Evolutionary conservation across 2,888 invertebrate genomes (phyloP).

Genomic region (Pseudeuparius sepicola): DNA sequence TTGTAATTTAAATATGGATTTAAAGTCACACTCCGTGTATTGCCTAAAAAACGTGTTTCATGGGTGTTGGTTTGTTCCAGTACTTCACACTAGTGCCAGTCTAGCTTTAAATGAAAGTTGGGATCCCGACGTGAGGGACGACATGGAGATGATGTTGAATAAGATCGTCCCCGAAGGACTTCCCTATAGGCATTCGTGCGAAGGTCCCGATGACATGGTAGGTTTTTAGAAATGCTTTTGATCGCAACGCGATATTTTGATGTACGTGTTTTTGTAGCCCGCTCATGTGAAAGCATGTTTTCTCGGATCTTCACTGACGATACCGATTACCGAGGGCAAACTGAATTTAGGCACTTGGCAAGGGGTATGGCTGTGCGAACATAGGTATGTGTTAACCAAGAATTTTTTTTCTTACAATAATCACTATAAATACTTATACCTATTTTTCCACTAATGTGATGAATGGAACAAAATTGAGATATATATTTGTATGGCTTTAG

Average conservation of each 20-base stretch:
- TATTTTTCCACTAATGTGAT: too few species aligned
- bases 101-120: constrained; percentile 95
- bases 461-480: too few species aligned
- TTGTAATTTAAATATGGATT: too few species aligned
- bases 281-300: constrained; percentile 97
- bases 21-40: too few species aligned
- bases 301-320: constrained; percentile 87
- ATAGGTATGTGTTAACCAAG: too few species aligned
- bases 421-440: too few species aligned
- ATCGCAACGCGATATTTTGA: too few species aligned
- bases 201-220: constrained; percentile 98
- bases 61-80: constrained; percentile 49
- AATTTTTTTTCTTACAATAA: too few species aligned
- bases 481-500: too few species aligned
- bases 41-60: too few species aligned
- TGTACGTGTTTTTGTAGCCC: constrained; percentile 52
- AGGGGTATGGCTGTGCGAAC: constrained; percentile 97
- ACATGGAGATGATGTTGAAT: constrained; percentile 99
- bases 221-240: constrained; percentile 36
- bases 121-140: constrained; percentile 95
- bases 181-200: constrained; percentile 92
- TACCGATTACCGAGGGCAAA: constrained; percentile 93
- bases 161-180: constrained; percentile 96
- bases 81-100: constrained; percentile 96
- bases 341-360: constrained; percentile 95